Evolutionary conservation across 2,113 vertebrate species (phyloP).

Genomic region (Thymallus thymallus): DNA sequence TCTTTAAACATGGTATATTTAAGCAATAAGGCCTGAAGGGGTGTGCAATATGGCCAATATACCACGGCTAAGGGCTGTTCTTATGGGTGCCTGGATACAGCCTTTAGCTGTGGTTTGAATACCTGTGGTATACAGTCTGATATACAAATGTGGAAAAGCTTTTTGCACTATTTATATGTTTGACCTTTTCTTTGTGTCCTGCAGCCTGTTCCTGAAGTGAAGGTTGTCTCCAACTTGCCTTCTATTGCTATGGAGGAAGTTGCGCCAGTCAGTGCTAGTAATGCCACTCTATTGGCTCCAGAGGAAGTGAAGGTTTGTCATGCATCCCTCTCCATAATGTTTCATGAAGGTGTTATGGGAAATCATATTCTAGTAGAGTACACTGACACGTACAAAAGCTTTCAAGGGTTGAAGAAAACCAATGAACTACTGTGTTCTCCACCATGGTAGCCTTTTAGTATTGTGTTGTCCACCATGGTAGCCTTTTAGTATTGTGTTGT

Average conservation of each 20-base stretch:
- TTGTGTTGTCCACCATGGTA: background rate
- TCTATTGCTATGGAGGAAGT: conserved; percentile 94
- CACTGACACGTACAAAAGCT: no score
- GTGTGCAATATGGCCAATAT: no score
- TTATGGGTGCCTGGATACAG: no score
- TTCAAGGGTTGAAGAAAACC: no score
- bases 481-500: background rate
- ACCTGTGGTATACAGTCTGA: no score
- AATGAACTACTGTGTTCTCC: conserved; percentile 1
- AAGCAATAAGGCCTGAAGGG: no score
- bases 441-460: no score
- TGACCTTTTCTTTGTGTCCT: conserved; percentile 21
- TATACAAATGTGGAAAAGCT: background rate
- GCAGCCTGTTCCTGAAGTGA: conserved; percentile 90
- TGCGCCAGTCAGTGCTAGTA: conserved; percentile 86
- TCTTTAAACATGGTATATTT: no score
- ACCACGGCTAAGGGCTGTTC: no score
- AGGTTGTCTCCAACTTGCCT: conserved; percentile 91
- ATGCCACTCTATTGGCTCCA: conserved; percentile 87
- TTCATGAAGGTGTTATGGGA: background rate
- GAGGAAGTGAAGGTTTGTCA: conserved; percentile 90
- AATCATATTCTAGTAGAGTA: no score
- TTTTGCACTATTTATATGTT: background rate
- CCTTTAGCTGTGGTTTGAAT: no score
- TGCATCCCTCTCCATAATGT: background rate